Percentiles rank a stretch among this genome's conserved stretches.
These are phyloP conservation scores for Melanotaenia pygmaea DNA, from an alignment of 2,797 vertebrate species.

Conservation along the genomic window DNA sequence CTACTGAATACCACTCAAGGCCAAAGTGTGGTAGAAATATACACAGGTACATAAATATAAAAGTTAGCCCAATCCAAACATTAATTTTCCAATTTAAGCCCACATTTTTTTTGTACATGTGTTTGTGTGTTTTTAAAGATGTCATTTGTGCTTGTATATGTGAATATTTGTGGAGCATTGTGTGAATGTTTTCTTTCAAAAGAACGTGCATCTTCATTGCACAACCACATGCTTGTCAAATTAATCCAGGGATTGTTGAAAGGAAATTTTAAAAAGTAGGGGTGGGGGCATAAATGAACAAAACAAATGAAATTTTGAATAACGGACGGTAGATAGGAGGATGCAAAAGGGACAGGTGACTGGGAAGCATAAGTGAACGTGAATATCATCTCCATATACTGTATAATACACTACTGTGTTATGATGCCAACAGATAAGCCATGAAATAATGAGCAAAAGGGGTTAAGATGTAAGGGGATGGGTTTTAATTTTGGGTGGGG, in stretches of 20 bases:
- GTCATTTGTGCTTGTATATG: conserved; percentile 83
- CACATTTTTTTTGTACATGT: conserved; percentile 43
- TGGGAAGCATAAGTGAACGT: conserved; percentile 61
- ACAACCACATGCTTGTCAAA: conserved; percentile 71
- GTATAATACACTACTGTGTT: conserved; percentile 80
- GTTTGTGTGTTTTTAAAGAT: conserved; percentile 62
- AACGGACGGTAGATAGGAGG: conserved; percentile 76
- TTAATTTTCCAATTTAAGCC: conserved; percentile 28
- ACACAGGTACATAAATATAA: conserved; percentile 84
- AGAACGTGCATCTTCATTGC: conserved; percentile 63
- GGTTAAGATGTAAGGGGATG: conserved; percentile 47
- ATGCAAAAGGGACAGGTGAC: conserved; percentile 52
- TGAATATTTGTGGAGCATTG: conserved; percentile 62
- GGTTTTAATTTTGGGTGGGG: conserved; percentile 39
- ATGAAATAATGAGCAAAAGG: conserved; percentile 61
- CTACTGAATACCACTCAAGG: conserved; percentile 79
- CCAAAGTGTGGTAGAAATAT: conserved; percentile 80
- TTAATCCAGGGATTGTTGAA: conserved; percentile 53
- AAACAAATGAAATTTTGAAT: conserved; percentile 70
- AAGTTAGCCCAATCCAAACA: conserved; percentile 74
- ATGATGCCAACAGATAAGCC: conserved; percentile 65
- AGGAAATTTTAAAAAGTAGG: background rate
- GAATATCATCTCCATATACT: conserved; percentile 77
- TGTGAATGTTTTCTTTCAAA: conserved; percentile 71
- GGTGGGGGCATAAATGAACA: conserved; percentile 41